Conservation (phyloP, 2,113 vertebrate species). For the Phaethornis superciliosus region DNA sequence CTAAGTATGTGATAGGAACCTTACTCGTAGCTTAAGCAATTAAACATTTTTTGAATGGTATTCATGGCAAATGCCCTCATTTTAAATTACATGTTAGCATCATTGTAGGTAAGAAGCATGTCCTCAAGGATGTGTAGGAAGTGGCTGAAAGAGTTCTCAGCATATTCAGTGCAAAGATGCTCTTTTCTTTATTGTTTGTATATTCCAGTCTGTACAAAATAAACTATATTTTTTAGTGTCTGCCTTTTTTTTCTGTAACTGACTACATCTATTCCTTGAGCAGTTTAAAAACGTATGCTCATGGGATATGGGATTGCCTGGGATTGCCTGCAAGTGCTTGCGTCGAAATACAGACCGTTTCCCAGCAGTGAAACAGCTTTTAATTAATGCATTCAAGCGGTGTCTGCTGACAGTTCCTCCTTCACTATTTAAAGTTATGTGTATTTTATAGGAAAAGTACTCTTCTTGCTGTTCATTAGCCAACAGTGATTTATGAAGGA, state of each 20-base stretch:
- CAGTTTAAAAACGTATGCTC: not conserved
- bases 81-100: not conserved
- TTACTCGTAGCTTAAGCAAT: not conserved
- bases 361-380: not conserved
- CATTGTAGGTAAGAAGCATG: not conserved
- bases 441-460: not conserved
- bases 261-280: not conserved
- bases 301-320: too few relatives aligned
- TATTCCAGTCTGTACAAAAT: not conserved
- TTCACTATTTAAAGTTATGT: not conserved
- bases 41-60: not conserved
- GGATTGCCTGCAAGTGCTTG: not conserved
- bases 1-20: not conserved
- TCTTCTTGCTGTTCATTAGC: not conserved
- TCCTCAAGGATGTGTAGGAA: fast-evolving
- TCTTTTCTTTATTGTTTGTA: not conserved
- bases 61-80: not conserved
- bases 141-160: not conserved
- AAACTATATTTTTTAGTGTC: not conserved
- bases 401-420: not conserved
- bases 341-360: not conserved
- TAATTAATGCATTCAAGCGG: not conserved
- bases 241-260: not conserved
- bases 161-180: fast-evolving
- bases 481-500: not conserved